Evolutionary conservation across 2,113 vertebrate genomes (phyloP), one percentile per base, ranked within the genome.

Genomic region (Eulacestoma nigropectus): DNA sequence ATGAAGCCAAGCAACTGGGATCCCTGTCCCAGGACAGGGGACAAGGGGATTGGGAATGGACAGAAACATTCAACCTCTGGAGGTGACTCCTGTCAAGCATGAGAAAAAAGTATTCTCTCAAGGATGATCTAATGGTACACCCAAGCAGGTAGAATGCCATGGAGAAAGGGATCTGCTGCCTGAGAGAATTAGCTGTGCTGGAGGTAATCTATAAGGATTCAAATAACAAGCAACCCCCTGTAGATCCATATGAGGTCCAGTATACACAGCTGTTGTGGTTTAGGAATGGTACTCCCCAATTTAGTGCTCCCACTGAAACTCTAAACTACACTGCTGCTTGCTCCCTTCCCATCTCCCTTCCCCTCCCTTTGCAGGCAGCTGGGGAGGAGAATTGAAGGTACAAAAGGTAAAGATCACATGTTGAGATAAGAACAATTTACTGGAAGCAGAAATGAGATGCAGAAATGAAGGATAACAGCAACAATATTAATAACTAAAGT

Each of bases 191-290:
- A 80, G 33, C 33, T 32, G 7, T 46, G 33, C 33, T 67, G 50
- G 33, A 46, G 21, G 27, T 37, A 46, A 55, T 32, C 50, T 37
- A 26, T 33, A 21, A 33, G 27, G 27, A 16, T 37, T 67, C 33
- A 80, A 67, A 33, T 47, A 67, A 67, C 6, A 39, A 56, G 27
- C 27, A 67, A 46, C 21, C 21, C 27, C 7, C 1, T 37, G 16
- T 26, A 80, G 21, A 37, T 37, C 21, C 6, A 44, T 44, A 25
- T 46, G 33, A 67, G 30, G 26, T 46, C 33, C 41, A 67, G 27
- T 46, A 16, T 37, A 55, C 16, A 39, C n/a, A 47, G 56, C 1
- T 56, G 12, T 46, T 0, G 0, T 46, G 18, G 20, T 35, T 46
- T 46, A 67, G 62, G 50, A 35, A 46, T 67, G 33, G 41, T 67